Base-by-base conservation (phyloP, 1,140 invertebrate genomes). In the Diorhabda elongata region DNA sequence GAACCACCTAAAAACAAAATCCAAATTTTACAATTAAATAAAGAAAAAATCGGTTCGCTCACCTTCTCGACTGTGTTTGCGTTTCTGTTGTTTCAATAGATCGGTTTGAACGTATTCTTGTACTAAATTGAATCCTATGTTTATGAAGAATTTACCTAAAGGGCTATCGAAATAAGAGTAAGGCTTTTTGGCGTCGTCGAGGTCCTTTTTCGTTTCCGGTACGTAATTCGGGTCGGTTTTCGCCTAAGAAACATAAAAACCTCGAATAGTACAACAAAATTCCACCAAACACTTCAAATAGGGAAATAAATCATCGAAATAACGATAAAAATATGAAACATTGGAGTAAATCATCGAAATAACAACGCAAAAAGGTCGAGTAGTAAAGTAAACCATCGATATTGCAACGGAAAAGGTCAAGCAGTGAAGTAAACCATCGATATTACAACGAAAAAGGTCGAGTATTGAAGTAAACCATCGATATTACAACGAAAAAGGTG, bases 41-140 rank as follows among this genome's bases (percentile, higher is more conserved):
- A 26, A 26, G 26, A 26, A 52, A 6, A 52, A 52, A 8, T 52
- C 5, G 9, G n/a, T 8, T 52, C 2, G n/a, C 47, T 52, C n/a
- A 52, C 47, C 86, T 75, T 89, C 87, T 63, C 84, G 83, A 61
- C 87, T 82, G 70, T 88, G 83, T 81, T 95, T 95, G 58, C 91
- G 86, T 75, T 93, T 95, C 78, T 97, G 93, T 73, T 93, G 90
- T 68, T 92, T 88, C 59, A 97, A 83, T 61, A 97, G 84, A 85
- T 98, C 96, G 45, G 88, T 89, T 83, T 98, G 95, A 5, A 97
- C 95, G 81, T 89, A 93, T 80, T 98, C 95, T 80, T 96, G 94
- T 2, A 96, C 95, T 67, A 97, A 85, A 80, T 92, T 94, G 62
- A 94, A 85, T 5, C 96, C 96, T 71, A 98, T 92, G 76, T 95